Conservation (phyloP, 2,888 invertebrate genomes). For the Synergus gifuensis region DNA sequence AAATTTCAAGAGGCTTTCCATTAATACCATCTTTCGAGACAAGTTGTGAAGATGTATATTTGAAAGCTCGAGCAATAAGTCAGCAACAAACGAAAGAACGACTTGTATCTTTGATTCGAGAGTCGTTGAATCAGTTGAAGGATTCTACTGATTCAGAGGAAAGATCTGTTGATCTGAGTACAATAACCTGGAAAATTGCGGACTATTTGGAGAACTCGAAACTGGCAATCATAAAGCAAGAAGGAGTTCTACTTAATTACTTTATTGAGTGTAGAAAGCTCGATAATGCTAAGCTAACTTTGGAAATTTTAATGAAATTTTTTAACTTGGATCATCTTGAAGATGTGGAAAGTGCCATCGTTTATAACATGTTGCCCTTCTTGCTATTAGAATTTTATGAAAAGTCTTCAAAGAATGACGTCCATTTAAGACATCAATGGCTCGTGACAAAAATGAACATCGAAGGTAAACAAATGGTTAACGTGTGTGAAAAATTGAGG, state of each 20-base stretch:
- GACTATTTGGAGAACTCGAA: slow-evolving; percentile 80
- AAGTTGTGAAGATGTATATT: slow-evolving; percentile 84
- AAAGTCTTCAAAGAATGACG: slow-evolving; percentile 73
- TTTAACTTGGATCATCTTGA: slow-evolving; percentile 54
- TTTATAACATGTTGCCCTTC: slow-evolving; percentile 64
- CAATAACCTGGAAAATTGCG: slow-evolving; percentile 74
- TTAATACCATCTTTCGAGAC: slow-evolving; percentile 80
- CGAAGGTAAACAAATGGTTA: background rate
- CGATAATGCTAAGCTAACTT: background rate
- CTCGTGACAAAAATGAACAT: slow-evolving; percentile 51
- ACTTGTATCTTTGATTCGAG: slow-evolving; percentile 79
- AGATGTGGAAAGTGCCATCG: slow-evolving; percentile 17
- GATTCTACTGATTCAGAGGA: background rate
- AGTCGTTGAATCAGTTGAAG: slow-evolving; percentile 58
- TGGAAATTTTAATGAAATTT: slow-evolving; percentile 45
- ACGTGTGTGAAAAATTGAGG: background rate
- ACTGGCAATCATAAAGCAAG: slow-evolving; percentile 80
- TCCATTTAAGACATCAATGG: slow-evolving; percentile 71
- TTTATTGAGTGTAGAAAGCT: slow-evolving; percentile 40
- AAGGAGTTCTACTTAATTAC: slow-evolving; percentile 76
- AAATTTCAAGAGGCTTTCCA: slow-evolving; percentile 82
- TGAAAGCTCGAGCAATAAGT: slow-evolving; percentile 78
- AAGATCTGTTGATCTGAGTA: background rate
- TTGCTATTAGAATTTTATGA: slow-evolving; percentile 77
- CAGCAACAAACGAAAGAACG: slow-evolving; percentile 77